Evolutionary conservation across 1,140 invertebrate species (phyloP), one percentile per base, ranked within the genome.

Genomic region (Nasonia giraulti): DNA sequence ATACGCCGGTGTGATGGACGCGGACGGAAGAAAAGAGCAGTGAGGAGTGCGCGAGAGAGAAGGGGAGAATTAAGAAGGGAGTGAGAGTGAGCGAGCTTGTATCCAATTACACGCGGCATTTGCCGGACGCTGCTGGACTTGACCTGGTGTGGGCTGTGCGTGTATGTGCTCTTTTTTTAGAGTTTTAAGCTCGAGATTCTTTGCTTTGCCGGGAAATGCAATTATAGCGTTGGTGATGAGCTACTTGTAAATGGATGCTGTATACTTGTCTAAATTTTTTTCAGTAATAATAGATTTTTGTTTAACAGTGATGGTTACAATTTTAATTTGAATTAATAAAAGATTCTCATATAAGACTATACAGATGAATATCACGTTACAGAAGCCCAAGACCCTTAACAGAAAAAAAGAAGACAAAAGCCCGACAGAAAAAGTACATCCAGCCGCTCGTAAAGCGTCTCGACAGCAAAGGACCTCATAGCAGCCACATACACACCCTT

Each of bases 41-140:
- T 6, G 33, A 55, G 50, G 12, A 55, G 50, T 3, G 17, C 12
- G 17, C n/a, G 12, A 10, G 37, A 10, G 37, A 12, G 27, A 12
- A 50, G 68, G 12, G 17, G 74, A 80, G 44, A 86, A 83, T 75
- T 62, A 89, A 89, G 55, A 84, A 77, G 33, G 66, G 73, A 74
- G 27, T 27, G 27, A 27, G 23, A 84, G 75, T 77, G 44, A 27
- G 79, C 20, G 84, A 87, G 87, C 85, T 89, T 88, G 89, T 89
- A 90, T 88, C 86, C 89, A 91, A 90, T 90, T 91, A 90, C 85
- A 87, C 86, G 87, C 76, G 88, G 81, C 88, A 88, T 90, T 90
- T 69, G 55, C 31, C n/a, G 66, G 86, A 62, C 27, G 74, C 50
- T 27, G 31, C 50, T 40, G 31, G n/a, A 73, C 69, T 69, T n/a